These are phyloP conservation scores for Coturnix japonica DNA, from an alignment of 2,113 vertebrate species.

Conservation along the genomic window DNA sequence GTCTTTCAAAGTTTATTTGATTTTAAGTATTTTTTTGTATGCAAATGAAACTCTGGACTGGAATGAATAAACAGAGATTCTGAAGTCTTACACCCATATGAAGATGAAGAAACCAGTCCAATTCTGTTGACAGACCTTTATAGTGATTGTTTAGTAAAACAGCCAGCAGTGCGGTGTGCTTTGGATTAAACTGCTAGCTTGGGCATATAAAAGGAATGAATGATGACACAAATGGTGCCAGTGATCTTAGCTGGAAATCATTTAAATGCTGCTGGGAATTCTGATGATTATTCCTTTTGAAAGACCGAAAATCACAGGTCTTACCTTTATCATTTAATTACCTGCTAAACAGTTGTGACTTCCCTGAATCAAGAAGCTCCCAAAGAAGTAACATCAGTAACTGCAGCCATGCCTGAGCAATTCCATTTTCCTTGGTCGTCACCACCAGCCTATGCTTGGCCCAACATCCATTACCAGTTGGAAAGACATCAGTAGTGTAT, in stretches of 20 bases:
- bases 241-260: conserved; percentile 21
- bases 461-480: conserved; percentile 21
- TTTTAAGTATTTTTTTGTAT: conserved; percentile 29
- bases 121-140: background rate
- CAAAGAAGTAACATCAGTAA: conserved; percentile 43
- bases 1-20: conserved; percentile 65
- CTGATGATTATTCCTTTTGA: conserved; percentile 66
- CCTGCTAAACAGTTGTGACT: conserved; percentile 69
- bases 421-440: conserved; percentile 58
- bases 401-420: conserved; percentile 56
- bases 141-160: background rate
- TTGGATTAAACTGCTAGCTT: conserved; percentile 9
- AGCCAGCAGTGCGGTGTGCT: background rate
- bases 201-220: conserved; percentile 1
- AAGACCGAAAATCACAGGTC: conserved; percentile 67
- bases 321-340: conserved; percentile 76
- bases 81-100: background rate
- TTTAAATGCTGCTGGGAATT: conserved; percentile 63
- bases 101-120: background rate
- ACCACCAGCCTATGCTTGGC: conserved; percentile 44
- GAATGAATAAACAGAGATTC: background rate
- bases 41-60: background rate
- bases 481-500: background rate
- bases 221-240: conserved; percentile 5
- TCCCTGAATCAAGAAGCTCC: conserved; percentile 62